Base-by-base conservation (phyloP, 37 sponge, comb jelly and placozoan genomes). In the Sycon ciliatum region DNA sequence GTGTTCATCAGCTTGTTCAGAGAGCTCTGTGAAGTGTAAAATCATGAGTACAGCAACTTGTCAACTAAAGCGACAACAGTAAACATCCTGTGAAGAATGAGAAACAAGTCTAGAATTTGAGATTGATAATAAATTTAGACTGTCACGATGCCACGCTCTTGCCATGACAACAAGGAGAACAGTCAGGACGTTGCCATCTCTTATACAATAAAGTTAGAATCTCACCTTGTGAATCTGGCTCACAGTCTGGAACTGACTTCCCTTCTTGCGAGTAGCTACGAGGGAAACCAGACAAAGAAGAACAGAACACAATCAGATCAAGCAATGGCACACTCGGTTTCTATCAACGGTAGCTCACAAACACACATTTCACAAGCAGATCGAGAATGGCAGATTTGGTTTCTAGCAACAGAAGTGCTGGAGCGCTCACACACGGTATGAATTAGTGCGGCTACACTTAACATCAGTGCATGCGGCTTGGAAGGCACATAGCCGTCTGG, bases 1-100 rank as follows among this genome's bases (percentile, higher is more conserved):
- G 78, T 97, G 77, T 78, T 76, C 90, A 97, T 89, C 79, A 97
- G 82, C 34, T 84, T 76, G 69, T 86, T 82, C 56, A 97, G 86
- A 35, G 93, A 92, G 46, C 73, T 55, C 88, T 83, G 54, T 56
- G 7, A 33, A 4, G 40, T 1, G 36, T 3, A 3, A 46, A 20
- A 46, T 46, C 23, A 32, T 60, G 28, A 60, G 28, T 16, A 60
- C 23, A 16, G 7, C 23, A 60, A 60, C 13, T n/a, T 29, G 63
- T 5, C 23, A 60, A 60, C 63, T 29, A 60, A 16, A 33, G 65
- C 20, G 32, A 20, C 2, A 4, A 2, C 2, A 3, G 3, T 22
- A 26, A 3, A 3, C 2, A 26, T 22, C 24, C 2, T 22, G 56
- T 2, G 56, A 55, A 26, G 56, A 3, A 3, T 2, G 56, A 26